Base-by-base conservation (phyloP, 2,888 invertebrate species). In the Pristionchus arcanus region DNA sequence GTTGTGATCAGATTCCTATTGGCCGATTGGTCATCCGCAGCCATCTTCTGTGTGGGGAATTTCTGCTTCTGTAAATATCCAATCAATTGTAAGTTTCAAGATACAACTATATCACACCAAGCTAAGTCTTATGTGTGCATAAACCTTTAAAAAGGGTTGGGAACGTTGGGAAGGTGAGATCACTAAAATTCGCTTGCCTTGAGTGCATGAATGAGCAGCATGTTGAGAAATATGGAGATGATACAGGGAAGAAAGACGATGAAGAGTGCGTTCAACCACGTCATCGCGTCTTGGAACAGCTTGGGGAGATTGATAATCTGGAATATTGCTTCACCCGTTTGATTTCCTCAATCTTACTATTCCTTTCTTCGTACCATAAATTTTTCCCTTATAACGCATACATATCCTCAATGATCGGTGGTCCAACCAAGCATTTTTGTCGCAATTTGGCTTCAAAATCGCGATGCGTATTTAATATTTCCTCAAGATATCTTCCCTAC, bases 121-220 rank as follows among this genome's bases (percentile, higher is more conserved):
- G 9, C 42, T 49, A 11, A 49, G 42, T 3, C 5, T 11, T 49
- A 1, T 49, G 42, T 49, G 5, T 49, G n/a, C n/a, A n/a, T n/a
- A n/a, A n/a, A n/a, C n/a, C n/a, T n/a, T n/a, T n/a, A n/a, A n/a
- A n/a, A n/a, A n/a, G n/a, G n/a, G n/a, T n/a, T n/a, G n/a, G n/a
- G n/a, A n/a, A n/a, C n/a, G n/a, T n/a, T n/a, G n/a, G n/a, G n/a
- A n/a, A n/a, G n/a, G 9, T 49, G 42, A 49, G 11, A 49, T 42
- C 42, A 9, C 1, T 9, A 49, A 49, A 9, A 49, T 1, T 68
- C 7, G 5, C 19, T 31, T 15, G 74, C 83, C 83, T 89, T 91
- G n/a, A 93, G 92, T 11, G 92, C 92, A 37, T 90, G 89, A 37
- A 93, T 91, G 53, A 93, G 90, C 25, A 91, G 90, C 71, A 90